Percentiles rank a stretch among this genome's conserved stretches.
Conservation (phyloP, 2,797 vertebrate species). For the Manis javanica region DNA sequence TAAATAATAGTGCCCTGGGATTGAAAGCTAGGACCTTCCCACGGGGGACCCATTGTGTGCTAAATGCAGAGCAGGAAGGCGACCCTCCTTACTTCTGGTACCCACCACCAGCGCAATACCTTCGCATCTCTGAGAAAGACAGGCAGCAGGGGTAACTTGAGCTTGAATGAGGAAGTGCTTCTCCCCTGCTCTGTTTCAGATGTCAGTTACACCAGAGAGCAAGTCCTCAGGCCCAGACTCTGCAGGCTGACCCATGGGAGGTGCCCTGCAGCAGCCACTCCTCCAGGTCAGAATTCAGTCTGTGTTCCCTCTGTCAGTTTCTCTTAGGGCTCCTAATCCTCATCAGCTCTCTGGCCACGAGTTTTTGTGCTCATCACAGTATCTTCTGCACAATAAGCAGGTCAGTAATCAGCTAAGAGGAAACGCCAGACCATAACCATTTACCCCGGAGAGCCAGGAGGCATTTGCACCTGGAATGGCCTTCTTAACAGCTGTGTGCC, state of each 20-base stretch:
- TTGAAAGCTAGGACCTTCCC: not conserved
- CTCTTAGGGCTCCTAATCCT: not conserved
- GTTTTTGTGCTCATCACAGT: not conserved
- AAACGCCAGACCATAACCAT: not conserved
- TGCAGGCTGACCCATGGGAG: not conserved
- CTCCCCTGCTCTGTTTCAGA: not conserved
- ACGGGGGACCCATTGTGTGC: not conserved
- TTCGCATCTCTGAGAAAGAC: not conserved
- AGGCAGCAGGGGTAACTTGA: not conserved
- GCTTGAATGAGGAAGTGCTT: not conserved
- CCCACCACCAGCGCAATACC: not conserved
- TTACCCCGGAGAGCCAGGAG: not conserved
- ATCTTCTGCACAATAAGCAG: not conserved
- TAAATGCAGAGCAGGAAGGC: slow-evolving; percentile 9
- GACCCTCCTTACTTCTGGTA: not conserved
- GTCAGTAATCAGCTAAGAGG: not conserved
- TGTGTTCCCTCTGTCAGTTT: not conserved
- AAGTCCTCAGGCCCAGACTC: not conserved
- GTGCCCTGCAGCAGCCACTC: not conserved
- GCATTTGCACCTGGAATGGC: not conserved
- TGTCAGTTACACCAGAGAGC: not conserved
- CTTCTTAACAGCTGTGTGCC: not conserved
- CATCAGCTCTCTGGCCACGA: not conserved
- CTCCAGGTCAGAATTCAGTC: not conserved
- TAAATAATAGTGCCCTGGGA: not conserved